Conservation (phyloP, 2,888 invertebrate species). For the Hybos culiciformis region DNA sequence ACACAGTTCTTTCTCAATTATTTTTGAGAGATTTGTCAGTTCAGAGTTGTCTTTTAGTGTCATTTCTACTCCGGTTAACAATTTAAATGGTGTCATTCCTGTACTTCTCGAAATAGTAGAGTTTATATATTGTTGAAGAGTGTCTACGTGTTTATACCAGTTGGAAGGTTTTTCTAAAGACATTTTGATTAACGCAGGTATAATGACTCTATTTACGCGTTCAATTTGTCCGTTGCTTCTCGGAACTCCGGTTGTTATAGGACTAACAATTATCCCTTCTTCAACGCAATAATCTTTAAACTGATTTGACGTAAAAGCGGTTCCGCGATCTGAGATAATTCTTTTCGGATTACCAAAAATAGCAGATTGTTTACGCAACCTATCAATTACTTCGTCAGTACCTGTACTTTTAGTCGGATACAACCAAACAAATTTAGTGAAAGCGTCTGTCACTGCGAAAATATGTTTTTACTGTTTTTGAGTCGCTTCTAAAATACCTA, state of each 20-base stretch:
- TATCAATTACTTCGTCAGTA: neutral
- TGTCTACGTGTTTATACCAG: slow-evolving; percentile 18
- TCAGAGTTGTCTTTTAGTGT: neutral
- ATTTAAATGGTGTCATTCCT: neutral
- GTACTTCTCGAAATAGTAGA: slow-evolving; percentile 17
- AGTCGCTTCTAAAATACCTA: no score
- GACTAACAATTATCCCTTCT: slow-evolving; percentile 18
- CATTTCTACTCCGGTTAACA: slow-evolving; percentile 3
- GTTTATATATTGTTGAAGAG: slow-evolving; percentile 14
- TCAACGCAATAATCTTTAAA: slow-evolving; percentile 22
- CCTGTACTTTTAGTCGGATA: neutral
- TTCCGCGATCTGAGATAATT: slow-evolving; percentile 26
- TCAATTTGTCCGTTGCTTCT: slow-evolving; percentile 25
- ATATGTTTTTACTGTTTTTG: no score
- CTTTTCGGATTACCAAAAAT: slow-evolving; percentile 12
- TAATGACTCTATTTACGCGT: slow-evolving; percentile 20
- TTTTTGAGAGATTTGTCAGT: no score
- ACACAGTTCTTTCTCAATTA: no score
- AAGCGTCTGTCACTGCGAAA: no score
- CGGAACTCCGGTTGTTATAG: slow-evolving; percentile 21
- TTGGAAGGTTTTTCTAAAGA: slow-evolving; percentile 19
- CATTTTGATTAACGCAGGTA: slow-evolving; percentile 23
- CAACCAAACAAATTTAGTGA: no score
- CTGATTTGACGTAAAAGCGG: slow-evolving; percentile 22
- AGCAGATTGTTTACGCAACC: neutral